These are phyloP conservation scores for Gymnoscopelus braueri DNA, from an alignment of 2,797 vertebrate genomes.

Conservation along the genomic window DNA sequence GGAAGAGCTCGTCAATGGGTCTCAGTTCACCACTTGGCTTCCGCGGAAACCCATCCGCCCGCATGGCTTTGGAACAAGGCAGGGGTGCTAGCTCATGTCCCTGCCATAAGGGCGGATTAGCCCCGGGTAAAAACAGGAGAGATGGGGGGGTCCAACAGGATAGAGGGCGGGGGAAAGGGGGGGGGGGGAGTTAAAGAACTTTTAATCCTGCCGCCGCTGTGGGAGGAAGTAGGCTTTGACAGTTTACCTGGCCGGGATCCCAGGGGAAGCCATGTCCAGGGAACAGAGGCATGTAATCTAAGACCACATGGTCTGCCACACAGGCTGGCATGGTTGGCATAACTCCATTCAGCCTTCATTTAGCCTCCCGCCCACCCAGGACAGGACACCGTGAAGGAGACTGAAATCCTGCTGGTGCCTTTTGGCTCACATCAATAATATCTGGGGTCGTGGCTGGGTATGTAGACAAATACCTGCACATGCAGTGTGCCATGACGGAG, in stretches of 20 bases:
- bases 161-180: slow-evolving; percentile 20
- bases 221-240: slow-evolving; percentile 70
- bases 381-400: no score
- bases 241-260: slow-evolving; percentile 70
- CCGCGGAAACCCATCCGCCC: slow-evolving; percentile 4
- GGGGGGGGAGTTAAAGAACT: slow-evolving; percentile 31
- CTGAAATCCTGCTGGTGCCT: no score
- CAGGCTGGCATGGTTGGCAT: slow-evolving; percentile 65
- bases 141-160: background rate
- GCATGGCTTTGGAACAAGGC: slow-evolving; percentile 29
- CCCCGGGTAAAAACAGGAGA: slow-evolving; percentile 31
- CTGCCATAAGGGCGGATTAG: slow-evolving; percentile 52
- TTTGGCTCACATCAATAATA: background rate
- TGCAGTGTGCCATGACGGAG: background rate
- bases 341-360: slow-evolving; percentile 28
- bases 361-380: background rate
- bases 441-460: slow-evolving; percentile 1
- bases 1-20: slow-evolving; percentile 33
- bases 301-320: slow-evolving; percentile 27
- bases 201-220: slow-evolving; percentile 46
- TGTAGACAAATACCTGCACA: background rate
- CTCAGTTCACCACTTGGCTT: slow-evolving; percentile 16
- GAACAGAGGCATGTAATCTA: slow-evolving; percentile 36
- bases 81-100: background rate
- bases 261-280: slow-evolving; percentile 51